These are phyloP conservation scores for Gorsachius magnificus DNA, from an alignment of 2,797 vertebrate genomes.

Conservation along the genomic window DNA sequence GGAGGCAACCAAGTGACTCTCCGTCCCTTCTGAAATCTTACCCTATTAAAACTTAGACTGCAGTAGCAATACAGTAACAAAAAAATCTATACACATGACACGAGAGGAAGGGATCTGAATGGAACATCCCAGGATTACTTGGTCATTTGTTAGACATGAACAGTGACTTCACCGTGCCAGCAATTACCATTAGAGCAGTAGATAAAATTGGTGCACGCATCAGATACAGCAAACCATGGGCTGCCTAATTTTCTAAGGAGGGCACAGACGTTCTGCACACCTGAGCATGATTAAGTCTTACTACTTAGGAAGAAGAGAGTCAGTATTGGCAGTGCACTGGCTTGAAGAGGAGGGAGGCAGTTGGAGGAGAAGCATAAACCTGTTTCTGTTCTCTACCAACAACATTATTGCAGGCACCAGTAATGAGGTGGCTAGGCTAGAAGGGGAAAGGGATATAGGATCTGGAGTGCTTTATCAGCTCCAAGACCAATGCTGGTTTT, in stretches of 20 bases:
- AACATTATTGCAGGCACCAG: slow-evolving; percentile 59
- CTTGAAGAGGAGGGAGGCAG: slow-evolving; percentile 19
- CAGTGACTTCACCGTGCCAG: slow-evolving; percentile 36
- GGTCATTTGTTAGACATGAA: slow-evolving; percentile 52
- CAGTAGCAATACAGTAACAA: not conserved
- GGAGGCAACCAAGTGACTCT: not conserved
- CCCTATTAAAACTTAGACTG: not conserved
- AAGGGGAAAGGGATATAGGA: slow-evolving; percentile 59
- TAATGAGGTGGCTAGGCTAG: slow-evolving; percentile 62
- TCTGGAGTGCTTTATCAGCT: slow-evolving; percentile 70
- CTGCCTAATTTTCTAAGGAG: slow-evolving; percentile 68
- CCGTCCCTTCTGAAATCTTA: not conserved
- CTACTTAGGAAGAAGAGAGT: slow-evolving; percentile 46
- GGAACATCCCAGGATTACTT: not conserved
- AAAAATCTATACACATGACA: not conserved
- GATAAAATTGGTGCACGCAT: slow-evolving; percentile 52
- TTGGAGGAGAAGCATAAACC: slow-evolving; percentile 57
- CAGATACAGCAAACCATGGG: slow-evolving; percentile 40
- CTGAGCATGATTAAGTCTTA: slow-evolving; percentile 74
- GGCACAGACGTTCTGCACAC: slow-evolving; percentile 65
- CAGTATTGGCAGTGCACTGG: slow-evolving; percentile 25
- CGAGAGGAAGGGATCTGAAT: not conserved
- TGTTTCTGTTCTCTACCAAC: slow-evolving; percentile 44
- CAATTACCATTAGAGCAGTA: slow-evolving; percentile 47
- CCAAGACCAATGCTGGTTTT: slow-evolving; percentile 78